Evolutionary conservation across 1,140 invertebrate species (phyloP), one percentile per base, ranked within the genome.

Genomic region (Zaprionus capensis): DNA sequence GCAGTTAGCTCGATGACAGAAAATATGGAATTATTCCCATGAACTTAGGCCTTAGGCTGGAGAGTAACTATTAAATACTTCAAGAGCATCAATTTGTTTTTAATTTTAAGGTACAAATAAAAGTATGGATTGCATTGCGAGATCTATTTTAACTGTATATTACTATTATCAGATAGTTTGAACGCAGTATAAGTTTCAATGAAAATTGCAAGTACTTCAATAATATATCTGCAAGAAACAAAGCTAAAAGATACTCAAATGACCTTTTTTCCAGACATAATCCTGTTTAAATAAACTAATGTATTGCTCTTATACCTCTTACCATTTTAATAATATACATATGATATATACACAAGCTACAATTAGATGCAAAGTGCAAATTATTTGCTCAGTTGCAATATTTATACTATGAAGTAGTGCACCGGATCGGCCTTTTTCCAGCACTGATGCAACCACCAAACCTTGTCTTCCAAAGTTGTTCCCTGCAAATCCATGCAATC

Each of bases 371-470:
- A 17, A n/a, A 46, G 9, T 11, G 31, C 4, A 17, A 44, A 17
- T 7, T 17, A 2, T 46, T 9, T 7, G n/a, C 6, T 46, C 15
- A 6, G 41, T 41, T 44, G 7, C 6, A 44, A 17, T 38, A 1
- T 20, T 56, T 70, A 83, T 15, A 83, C 14, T 24, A 83, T 49
- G 58, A 83, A 83, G 26, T 83, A 83, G 51, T 83, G 77, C 15
- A 80, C 81, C 7, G 91, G 91, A 75, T 92, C 91, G 5, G 88
- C 81, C 49, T 85, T 88, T 46, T 92, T 92, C 91, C 91, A 92
- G 63, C 91, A 92, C 41, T 91, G 80, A 71, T 92, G 88, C 38
- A 92, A 76, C 88, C 88, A 92, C 84, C 90, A 92, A 17, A 90
- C 86, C 57, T 90, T 81, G 49, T 92, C 88, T 31, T 91, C 91